Conservation (phyloP, 2,888 invertebrate species). For the Aleiodes alternator region DNA sequence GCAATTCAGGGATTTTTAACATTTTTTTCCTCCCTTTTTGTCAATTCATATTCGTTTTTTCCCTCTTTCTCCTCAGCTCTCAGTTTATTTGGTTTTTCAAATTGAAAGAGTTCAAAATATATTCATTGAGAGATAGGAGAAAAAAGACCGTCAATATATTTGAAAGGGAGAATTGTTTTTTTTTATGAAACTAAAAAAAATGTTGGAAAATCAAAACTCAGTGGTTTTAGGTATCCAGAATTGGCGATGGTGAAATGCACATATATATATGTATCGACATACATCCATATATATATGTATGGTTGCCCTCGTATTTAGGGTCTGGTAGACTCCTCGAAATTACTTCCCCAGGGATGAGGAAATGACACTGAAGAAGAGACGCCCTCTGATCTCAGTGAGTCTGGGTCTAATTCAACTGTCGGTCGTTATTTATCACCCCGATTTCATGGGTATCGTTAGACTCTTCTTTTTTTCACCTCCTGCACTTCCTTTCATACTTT, state of each 20-base stretch:
- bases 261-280: too few relatives aligned
- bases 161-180: background rate
- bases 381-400: constrained; percentile 25
- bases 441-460: background rate
- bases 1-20: background rate
- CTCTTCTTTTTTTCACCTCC: background rate
- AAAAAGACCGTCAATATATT: background rate
- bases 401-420: constrained; percentile 27
- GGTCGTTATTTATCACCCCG: constrained; percentile 27
- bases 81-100: too few relatives aligned
- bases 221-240: constrained; percentile 1
- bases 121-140: too few relatives aligned
- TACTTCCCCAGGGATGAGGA: constrained; percentile 5
- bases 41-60: background rate
- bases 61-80: background rate
- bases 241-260: background rate
- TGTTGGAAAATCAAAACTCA: background rate
- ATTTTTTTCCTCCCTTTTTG: background rate
- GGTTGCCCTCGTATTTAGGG: constrained; percentile 12
- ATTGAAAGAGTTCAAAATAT: too few relatives aligned
- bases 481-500: constrained; percentile 4
- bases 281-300: background rate
- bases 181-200: constrained; percentile 1
- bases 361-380: constrained; percentile 26
- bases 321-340: constrained; percentile 19